These are phyloP conservation scores for Champsocephalus esox DNA, from an alignment of 2,797 vertebrate genomes.

Conservation along the genomic window DNA sequence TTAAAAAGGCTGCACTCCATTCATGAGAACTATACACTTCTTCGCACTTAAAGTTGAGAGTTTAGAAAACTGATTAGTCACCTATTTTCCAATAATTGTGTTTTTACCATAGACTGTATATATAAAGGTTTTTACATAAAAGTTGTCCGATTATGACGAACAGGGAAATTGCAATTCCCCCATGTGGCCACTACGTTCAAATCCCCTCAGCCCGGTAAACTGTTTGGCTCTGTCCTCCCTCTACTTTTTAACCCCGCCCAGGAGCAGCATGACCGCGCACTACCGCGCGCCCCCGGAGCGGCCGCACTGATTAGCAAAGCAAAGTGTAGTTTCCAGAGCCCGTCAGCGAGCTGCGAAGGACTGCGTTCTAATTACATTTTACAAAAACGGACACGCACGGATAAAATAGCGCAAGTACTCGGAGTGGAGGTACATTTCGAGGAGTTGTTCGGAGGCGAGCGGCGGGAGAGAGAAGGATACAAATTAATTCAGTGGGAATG, in stretches of 20 bases:
- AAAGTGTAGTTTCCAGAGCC: constrained; percentile 65
- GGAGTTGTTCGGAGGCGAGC: constrained; percentile 42
- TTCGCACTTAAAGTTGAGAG: not conserved
- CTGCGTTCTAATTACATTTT: constrained; percentile 47
- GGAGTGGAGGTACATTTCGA: constrained; percentile 39
- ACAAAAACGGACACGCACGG: constrained; percentile 40
- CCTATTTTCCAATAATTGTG: not conserved
- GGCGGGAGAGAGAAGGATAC: constrained; percentile 26
- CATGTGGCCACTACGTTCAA: not conserved
- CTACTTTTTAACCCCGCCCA: constrained; percentile 55
- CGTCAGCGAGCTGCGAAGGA: constrained; percentile 58
- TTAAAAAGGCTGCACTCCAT: not conserved
- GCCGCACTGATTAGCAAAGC: constrained; percentile 82
- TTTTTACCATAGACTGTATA: not conserved
- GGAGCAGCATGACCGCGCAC: constrained; percentile 74
- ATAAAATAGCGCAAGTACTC: constrained; percentile 18
- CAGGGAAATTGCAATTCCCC: not conserved
- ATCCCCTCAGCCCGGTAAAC: not conserved
- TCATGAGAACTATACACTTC: not conserved
- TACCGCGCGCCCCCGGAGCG: constrained; percentile 60
- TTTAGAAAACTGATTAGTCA: accelerated
- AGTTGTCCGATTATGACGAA: not conserved
- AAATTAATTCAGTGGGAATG: constrained; percentile 62
- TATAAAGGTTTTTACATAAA: not conserved
- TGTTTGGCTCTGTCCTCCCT: not conserved